Percentiles rank a stretch among this genome's conserved stretches.
Conservation (phyloP, 2,113 vertebrate species). For the Motacilla alba region DNA sequence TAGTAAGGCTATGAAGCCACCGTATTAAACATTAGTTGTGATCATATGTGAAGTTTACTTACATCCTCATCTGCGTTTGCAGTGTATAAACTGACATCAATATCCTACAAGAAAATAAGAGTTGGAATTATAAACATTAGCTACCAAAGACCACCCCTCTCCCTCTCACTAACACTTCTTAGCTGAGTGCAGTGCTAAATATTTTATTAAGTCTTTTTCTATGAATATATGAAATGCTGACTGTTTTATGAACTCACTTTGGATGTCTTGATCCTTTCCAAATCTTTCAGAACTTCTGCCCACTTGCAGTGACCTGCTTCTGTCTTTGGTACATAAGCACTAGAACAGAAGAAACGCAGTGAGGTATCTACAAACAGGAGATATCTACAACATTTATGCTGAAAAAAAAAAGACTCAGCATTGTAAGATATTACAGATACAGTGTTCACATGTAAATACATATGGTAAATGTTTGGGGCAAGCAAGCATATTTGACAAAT, state of each 20-base stretch:
- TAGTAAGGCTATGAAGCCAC: not conserved
- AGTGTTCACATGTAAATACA: not conserved
- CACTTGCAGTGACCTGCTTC: slow-evolving; percentile 45
- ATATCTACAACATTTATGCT: not conserved
- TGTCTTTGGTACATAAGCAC: slow-evolving; percentile 62
- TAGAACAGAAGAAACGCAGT: slow-evolving; percentile 44
- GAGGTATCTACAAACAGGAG: not conserved
- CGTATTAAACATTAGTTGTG: not conserved
- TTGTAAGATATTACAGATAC: not conserved
- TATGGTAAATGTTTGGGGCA: not conserved
- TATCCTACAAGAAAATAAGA: slow-evolving; percentile 62
- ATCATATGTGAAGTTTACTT: slow-evolving; percentile 46
- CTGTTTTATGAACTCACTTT: slow-evolving; percentile 53
- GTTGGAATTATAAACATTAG: not conserved
- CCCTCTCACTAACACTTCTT: not conserved
- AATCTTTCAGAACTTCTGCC: slow-evolving; percentile 55
- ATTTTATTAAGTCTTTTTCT: not conserved
- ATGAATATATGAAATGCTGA: not conserved
- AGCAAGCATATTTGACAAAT: not conserved
- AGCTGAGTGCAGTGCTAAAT: not conserved
- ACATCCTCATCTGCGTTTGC: slow-evolving; percentile 64
- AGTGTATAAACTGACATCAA: slow-evolving; percentile 75
- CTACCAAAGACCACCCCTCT: not conserved
- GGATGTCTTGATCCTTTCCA: slow-evolving; percentile 49
- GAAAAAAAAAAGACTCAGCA: not conserved